Evolutionary conservation across 2,888 invertebrate genomes (phyloP).

Genomic region (Xestia xanthographa): DNA sequence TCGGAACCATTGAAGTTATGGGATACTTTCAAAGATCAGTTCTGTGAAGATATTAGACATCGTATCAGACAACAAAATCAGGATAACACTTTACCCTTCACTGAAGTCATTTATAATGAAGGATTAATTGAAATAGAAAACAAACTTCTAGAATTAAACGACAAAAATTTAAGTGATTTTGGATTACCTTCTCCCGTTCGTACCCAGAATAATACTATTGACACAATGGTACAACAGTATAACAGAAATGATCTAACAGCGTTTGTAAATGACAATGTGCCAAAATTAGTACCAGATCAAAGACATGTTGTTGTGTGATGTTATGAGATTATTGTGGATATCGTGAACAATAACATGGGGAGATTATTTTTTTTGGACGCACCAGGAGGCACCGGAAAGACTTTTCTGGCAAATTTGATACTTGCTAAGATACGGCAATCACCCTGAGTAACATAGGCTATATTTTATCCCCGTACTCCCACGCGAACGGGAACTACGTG

Average conservation of each 20-base stretch:
- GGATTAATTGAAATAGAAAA: conserved; percentile 38
- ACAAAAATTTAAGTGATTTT: conserved; percentile 37
- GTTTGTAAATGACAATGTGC: conserved; percentile 43
- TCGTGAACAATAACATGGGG: conserved; percentile 32
- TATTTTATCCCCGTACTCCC: no score
- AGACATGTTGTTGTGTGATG: conserved; percentile 50
- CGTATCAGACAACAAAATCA: conserved; percentile 3
- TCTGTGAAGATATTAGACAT: conserved; percentile 26
- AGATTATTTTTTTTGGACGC: conserved; percentile 52
- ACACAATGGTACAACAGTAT: conserved; percentile 10
- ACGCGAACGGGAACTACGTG: no score
- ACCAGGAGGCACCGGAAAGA: conserved; percentile 51
- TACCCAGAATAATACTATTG: conserved; percentile 5
- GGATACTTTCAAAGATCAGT: conserved; percentile 21
- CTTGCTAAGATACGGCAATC: conserved; percentile 1
- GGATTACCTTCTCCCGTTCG: conserved; percentile 33
- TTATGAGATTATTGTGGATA: conserved; percentile 47
- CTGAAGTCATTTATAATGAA: conserved; percentile 31
- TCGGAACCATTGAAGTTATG: conserved; percentile 54
- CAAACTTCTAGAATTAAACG: conserved; percentile 21
- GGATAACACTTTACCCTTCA: conserved; percentile 1
- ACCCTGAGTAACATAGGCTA: no score
- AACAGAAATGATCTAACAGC: conserved; percentile 4
- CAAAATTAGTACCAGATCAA: conserved; percentile 58
- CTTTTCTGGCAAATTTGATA: conserved; percentile 45